Base-by-base conservation (phyloP, 2,113 vertebrate genomes). In the Crotophaga sulcirostris region DNA sequence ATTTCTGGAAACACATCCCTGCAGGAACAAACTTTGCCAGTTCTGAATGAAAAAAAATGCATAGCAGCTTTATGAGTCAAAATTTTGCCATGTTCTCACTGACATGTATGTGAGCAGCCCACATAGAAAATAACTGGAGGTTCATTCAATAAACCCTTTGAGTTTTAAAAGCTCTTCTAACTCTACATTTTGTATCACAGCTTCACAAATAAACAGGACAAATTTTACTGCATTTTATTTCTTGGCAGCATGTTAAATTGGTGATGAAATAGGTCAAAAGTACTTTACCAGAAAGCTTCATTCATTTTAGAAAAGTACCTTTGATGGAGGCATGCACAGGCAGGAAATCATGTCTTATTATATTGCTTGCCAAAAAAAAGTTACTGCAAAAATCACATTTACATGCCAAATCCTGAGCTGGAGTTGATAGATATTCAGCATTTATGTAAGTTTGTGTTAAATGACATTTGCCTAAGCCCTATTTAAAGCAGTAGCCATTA, bases 301-400 rank as follows among this genome's bases (percentile, higher is more conserved):
- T 34, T 75, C 82, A 78, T 75, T 93, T 84, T 56, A 94, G 38
- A 90, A 67, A 94, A 92, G 17, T 59, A 88, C 94, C 73, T 92
- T 81, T 92, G 90, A 86, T 83, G 45, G 70, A 94, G 52, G 34
- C 70, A 62, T 0, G 2, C 52, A 36, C 56, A 56, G 49, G 76
- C 52, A 86, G 63, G 78, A 95, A 96, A 96, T 94, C 93, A 95
- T 6, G 56, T 54, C 79, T 73, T n/a, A 77, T 90, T 96, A 88
- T 92, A 84, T 34, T 83, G 52, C 78, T 78, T 84, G 90, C 64
- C 64, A 94, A 81, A 91, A 92, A 88, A 90, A 94, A 36, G 7
- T n/a, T 0, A 33, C 34, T n/a, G 40, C 51, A 78, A 84, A 86
- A 90, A 33, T 7, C 70, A 44, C 38, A 67, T n/a, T 69, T 87